Evolutionary conservation across 2,888 invertebrate genomes (phyloP).

Genomic region (Xanthia icteritia): DNA sequence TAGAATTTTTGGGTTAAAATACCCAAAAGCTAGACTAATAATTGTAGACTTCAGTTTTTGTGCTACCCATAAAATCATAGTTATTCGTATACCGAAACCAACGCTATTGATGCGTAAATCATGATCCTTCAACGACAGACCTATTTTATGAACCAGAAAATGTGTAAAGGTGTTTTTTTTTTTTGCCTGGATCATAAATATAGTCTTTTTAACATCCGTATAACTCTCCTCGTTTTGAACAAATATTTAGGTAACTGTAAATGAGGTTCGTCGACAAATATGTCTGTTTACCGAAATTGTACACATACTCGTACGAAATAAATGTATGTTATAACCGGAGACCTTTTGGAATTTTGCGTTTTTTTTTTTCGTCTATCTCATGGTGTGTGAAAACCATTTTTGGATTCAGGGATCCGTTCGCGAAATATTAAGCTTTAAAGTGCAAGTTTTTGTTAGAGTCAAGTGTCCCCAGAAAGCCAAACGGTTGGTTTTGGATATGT

Average conservation of each 20-base stretch:
- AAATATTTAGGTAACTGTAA: slow-evolving; percentile 51
- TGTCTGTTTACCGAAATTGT: slow-evolving; percentile 36
- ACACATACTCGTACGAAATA: slow-evolving; percentile 10
- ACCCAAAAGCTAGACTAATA: background rate
- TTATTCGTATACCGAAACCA: background rate
- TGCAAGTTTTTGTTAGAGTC: too few species aligned
- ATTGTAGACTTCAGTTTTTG: background rate
- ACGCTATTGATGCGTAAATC: background rate
- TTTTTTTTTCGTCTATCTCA: background rate
- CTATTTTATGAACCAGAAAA: slow-evolving; percentile 28
- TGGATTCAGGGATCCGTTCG: too few species aligned
- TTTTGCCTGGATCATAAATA: slow-evolving; percentile 6
- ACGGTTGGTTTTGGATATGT: too few species aligned
- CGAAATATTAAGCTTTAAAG: too few species aligned
- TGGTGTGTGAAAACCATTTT: too few species aligned
- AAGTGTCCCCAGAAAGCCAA: too few species aligned
- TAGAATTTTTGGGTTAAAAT: too few species aligned
- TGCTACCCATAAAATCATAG: background rate
- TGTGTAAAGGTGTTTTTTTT: background rate
- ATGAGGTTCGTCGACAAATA: slow-evolving; percentile 48
- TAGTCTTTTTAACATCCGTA: slow-evolving; percentile 28
- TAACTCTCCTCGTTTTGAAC: slow-evolving; percentile 35
- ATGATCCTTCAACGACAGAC: background rate
- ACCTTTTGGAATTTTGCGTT: slow-evolving; percentile 2
- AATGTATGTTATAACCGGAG: slow-evolving; percentile 26